phyloP scores from a whole-genome alignment of 2,888 invertebrate genomes.

The Cataglyphis albicans region DNA sequence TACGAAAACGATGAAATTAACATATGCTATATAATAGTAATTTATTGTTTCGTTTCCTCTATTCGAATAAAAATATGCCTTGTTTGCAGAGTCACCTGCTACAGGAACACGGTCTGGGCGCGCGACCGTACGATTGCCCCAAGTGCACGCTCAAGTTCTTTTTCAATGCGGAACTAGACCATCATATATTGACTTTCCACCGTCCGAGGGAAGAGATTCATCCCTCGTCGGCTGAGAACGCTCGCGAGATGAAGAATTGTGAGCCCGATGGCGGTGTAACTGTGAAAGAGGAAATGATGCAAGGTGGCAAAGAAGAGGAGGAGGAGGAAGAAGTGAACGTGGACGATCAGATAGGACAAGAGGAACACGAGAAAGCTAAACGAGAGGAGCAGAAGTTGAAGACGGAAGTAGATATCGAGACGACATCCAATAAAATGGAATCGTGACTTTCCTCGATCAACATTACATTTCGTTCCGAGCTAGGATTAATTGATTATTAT shows the following conservation, averaged over 20 bases:
- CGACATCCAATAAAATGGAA: constrained; percentile 30
- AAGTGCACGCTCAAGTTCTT: constrained; percentile 95
- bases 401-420: constrained; percentile 54
- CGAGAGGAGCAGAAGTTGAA: constrained; percentile 47
- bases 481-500: constrained; percentile 49
- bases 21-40: neutral
- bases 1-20: neutral
- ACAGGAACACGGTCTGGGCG: constrained; percentile 91
- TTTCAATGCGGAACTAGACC: constrained; percentile 96
- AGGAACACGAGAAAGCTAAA: constrained; percentile 58
- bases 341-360: constrained; percentile 70
- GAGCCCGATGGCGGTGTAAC: constrained; percentile 64
- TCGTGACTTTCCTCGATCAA: constrained; percentile 59
- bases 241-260: constrained; percentile 50
- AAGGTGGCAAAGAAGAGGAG: constrained; percentile 63
- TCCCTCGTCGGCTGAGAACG: constrained; percentile 40
- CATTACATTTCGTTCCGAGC: constrained; percentile 16
- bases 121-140: constrained; percentile 94
- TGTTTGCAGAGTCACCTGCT: constrained; percentile 91
- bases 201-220: constrained; percentile 56
- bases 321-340: constrained; percentile 74
- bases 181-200: constrained; percentile 88
- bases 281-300: constrained; percentile 78
- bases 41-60: neutral
- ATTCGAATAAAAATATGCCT: neutral